A percentile compares a stretch with the other conserved stretches of the same genome.
These are phyloP conservation scores for Conger conger DNA, from an alignment of 2,113 vertebrate genomes.

Conservation along the genomic window DNA sequence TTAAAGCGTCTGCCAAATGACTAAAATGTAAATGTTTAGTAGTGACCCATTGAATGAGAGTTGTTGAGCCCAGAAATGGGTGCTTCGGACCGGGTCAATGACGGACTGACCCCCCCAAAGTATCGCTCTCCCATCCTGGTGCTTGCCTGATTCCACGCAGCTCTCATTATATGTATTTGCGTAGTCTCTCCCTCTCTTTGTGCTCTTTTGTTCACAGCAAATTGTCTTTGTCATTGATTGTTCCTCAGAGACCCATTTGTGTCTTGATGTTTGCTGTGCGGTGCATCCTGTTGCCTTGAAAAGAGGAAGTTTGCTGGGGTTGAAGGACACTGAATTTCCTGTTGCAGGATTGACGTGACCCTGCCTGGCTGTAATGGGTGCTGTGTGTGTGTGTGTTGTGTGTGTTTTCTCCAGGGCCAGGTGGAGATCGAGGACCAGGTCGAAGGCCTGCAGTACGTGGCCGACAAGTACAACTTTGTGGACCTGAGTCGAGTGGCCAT, in stretches of 20 bases:
- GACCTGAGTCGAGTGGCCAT: conserved; percentile 93
- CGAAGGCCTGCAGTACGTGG: conserved; percentile 91
- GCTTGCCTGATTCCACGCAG: not conserved
- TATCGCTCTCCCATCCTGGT: not conserved
- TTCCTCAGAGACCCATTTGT: not conserved
- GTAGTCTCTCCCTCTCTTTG: not conserved
- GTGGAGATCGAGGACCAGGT: conserved; percentile 98
- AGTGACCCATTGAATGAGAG: too few relatives aligned
- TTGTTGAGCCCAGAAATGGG: not conserved
- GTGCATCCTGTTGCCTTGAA: not conserved
- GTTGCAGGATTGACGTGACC: not conserved
- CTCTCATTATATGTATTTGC: not conserved
- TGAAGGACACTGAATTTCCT: not conserved
- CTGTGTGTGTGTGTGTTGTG: not conserved
- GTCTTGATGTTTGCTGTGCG: not conserved
- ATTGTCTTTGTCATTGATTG: not conserved
- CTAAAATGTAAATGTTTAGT: too few relatives aligned
- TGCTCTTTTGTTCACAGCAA: not conserved
- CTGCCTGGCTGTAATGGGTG: not conserved
- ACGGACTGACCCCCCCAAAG: not conserved
- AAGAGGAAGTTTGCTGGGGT: not conserved
- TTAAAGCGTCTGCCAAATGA: too few relatives aligned
- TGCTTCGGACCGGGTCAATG: not conserved
- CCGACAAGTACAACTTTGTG: conserved; percentile 91
- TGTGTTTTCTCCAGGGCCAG: conserved; percentile 74